Evolutionary conservation across 2,797 vertebrate species (phyloP).

Genomic region (Peromyscus nudipes): DNA sequence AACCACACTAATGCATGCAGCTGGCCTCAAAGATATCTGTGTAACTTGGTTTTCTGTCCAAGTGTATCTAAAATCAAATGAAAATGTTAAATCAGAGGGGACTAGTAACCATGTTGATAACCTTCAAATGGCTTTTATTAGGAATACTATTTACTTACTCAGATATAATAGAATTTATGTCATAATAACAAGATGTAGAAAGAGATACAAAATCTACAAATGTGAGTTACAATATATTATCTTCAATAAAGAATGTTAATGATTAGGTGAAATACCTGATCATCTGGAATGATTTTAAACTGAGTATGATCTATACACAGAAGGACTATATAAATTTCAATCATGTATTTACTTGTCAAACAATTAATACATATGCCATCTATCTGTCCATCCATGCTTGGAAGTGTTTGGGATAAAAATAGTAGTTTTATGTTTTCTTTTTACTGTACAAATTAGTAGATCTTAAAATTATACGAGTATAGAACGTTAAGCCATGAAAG

Average conservation of each 20-base stretch:
- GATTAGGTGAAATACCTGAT: not conserved
- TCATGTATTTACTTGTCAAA: not conserved
- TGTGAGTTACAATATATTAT: not conserved
- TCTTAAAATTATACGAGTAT: not conserved
- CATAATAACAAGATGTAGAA: not conserved
- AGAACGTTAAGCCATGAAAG: not conserved
- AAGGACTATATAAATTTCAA: not conserved
- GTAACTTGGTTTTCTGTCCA: not conserved
- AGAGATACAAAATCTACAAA: not conserved
- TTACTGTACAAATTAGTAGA: not conserved
- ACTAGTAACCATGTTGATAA: not conserved
- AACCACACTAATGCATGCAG: not conserved
- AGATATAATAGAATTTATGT: slow-evolving; percentile 10
- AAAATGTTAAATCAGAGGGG: not conserved
- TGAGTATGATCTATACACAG: not conserved
- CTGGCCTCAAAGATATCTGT: not conserved
- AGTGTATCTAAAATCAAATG: not conserved
- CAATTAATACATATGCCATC: too few relatives aligned
- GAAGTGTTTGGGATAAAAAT: not conserved
- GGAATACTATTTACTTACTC: not conserved
- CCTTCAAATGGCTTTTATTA: not conserved
- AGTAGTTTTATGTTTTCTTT: not conserved
- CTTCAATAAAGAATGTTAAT: not conserved
- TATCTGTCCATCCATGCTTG: not conserved
- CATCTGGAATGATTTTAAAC: slow-evolving; percentile 27